Conservation (phyloP, 2,888 invertebrate genomes). For the Erebia aethiops region DNA sequence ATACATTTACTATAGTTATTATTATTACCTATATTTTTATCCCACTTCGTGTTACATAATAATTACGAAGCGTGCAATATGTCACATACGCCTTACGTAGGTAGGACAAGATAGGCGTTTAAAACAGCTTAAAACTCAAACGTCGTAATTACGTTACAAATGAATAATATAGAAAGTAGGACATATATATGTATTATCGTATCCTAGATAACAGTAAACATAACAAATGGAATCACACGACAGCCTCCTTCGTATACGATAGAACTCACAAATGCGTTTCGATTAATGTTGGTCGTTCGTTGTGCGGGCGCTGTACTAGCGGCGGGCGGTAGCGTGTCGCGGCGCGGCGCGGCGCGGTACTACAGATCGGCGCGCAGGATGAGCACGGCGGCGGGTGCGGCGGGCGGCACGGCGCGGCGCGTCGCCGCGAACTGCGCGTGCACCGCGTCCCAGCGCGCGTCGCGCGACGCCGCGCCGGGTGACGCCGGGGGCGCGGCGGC, state of each 20-base stretch:
- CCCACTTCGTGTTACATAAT: too few species aligned
- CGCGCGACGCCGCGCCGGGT: constrained; percentile 45
- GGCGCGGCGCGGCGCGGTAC: constrained; percentile 6
- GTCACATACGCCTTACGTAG: too few species aligned
- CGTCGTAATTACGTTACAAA: too few species aligned
- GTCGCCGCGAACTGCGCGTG: constrained; percentile 49
- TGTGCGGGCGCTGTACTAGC: neutral
- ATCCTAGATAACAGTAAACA: neutral
- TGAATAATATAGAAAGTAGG: too few species aligned
- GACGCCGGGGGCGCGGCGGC: constrained; percentile 62
- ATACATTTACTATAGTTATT: neutral
- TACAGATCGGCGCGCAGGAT: constrained; percentile 65
- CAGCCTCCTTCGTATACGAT: neutral
- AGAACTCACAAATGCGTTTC: neutral
- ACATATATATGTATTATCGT: too few species aligned
- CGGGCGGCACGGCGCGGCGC: constrained; percentile 33
- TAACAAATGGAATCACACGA: neutral
- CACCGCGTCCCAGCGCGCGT: constrained; percentile 52
- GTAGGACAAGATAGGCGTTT: too few species aligned
- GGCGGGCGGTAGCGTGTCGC: too few species aligned
- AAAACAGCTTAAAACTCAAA: too few species aligned
- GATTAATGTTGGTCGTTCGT: neutral
- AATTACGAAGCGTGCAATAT: too few species aligned
- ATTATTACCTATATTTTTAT: too few species aligned
- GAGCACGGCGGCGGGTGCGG: constrained; percentile 56